These are phyloP conservation scores for Mizuhopecten yessoensis DNA, from an alignment of 1,140 invertebrate species.

Conservation along the genomic window DNA sequence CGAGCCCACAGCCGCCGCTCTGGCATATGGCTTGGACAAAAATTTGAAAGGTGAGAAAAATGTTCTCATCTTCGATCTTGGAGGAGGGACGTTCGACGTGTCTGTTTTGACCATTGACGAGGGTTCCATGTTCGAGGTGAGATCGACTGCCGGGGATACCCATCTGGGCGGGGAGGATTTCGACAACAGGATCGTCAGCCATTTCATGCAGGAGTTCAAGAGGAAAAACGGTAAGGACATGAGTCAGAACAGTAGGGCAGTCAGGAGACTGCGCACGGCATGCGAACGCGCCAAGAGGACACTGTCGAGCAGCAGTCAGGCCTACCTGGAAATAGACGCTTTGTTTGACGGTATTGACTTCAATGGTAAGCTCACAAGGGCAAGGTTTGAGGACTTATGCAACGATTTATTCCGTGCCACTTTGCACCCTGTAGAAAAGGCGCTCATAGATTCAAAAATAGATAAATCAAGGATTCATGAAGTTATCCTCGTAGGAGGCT, in stretches of 20 bases:
- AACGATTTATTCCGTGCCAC: constrained; percentile 94
- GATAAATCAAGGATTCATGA: constrained; percentile 96
- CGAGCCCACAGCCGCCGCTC: constrained; percentile 84
- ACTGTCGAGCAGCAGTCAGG: constrained; percentile 95
- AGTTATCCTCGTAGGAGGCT: constrained; percentile 98
- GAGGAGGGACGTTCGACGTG: constrained; percentile 98
- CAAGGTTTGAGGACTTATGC: constrained; percentile 88
- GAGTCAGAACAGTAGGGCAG: constrained; percentile 93
- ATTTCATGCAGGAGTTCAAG: constrained; percentile 98
- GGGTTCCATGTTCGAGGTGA: constrained; percentile 86
- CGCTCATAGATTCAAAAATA: constrained; percentile 95
- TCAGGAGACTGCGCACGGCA: constrained; percentile 94
- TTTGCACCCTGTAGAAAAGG: constrained; percentile 97
- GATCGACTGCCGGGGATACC: constrained; percentile 88
- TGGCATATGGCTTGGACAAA: constrained; percentile 84
- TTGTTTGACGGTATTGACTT: constrained; percentile 98
- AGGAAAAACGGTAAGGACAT: constrained; percentile 98
- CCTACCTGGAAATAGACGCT: constrained; percentile 90
- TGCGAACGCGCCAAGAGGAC: constrained; percentile 98
- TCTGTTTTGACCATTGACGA: constrained; percentile 90
- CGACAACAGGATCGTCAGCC: constrained; percentile 88
- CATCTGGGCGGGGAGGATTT: constrained; percentile 88
- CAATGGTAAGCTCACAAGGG: constrained; percentile 96
- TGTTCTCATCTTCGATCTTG: constrained; percentile 92
- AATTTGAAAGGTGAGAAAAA: constrained; percentile 82